Conservation (phyloP, 2,113 vertebrate genomes). For the Addax nasomaculatus region DNA sequence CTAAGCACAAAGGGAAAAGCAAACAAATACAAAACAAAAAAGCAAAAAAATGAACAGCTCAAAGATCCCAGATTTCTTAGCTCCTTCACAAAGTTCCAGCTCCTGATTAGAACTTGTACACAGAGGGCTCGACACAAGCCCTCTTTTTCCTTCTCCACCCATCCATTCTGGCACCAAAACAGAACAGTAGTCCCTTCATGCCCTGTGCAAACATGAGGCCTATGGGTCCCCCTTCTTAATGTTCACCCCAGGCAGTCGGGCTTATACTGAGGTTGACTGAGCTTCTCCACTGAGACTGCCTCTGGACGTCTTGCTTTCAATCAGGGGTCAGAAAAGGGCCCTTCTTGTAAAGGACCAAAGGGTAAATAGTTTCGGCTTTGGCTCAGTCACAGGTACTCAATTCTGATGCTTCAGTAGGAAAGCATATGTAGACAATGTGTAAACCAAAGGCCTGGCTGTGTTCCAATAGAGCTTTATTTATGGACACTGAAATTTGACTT, state of each 20-base stretch:
- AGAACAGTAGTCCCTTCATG: background rate
- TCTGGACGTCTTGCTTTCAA: background rate
- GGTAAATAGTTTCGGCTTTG: background rate
- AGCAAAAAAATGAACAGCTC: background rate
- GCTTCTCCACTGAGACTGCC: background rate
- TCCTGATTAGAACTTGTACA: background rate
- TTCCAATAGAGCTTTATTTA: no score
- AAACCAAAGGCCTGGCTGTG: background rate
- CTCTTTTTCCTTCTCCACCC: background rate
- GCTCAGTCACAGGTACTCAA: background rate
- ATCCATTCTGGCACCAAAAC: background rate
- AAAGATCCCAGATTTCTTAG: background rate
- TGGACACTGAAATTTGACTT: no score
- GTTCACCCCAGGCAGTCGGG: background rate
- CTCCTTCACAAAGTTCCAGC: background rate
- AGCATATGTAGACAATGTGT: no score
- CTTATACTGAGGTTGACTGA: background rate
- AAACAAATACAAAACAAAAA: background rate
- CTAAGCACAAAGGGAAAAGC: background rate
- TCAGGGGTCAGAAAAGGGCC: background rate
- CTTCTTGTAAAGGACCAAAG: background rate
- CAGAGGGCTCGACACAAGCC: background rate
- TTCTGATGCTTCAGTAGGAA: background rate
- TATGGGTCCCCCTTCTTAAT: background rate
- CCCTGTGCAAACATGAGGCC: background rate